Percentiles rank a stretch among this genome's conserved stretches.
Conservation (phyloP, 2,888 invertebrate species). For the Orthosia cruda region DNA sequence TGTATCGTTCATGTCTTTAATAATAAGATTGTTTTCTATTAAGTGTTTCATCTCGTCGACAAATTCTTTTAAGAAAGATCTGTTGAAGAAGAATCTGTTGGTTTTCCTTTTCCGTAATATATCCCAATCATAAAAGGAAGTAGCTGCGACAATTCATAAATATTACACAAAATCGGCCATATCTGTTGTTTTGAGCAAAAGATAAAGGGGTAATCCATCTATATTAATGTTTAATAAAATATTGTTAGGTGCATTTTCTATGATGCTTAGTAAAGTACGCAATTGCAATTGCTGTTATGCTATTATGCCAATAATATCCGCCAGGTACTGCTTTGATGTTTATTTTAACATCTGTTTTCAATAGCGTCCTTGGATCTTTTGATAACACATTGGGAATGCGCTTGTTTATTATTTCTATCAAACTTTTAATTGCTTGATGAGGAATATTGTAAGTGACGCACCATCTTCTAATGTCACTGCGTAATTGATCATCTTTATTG, state of each 20-base stretch:
- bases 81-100: background rate
- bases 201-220: background rate
- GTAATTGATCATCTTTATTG: slow-evolving; percentile 8
- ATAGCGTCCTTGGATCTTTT: slow-evolving; percentile 1
- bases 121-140: too few relatives aligned
- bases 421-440: slow-evolving; percentile 9
- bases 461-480: slow-evolving; percentile 9
- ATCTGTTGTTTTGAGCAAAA: background rate
- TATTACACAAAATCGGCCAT: background rate
- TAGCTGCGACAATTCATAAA: background rate
- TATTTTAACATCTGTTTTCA: slow-evolving; percentile 6
- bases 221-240: background rate
- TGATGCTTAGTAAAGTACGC: too few relatives aligned
- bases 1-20: too few relatives aligned
- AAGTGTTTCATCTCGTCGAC: background rate
- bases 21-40: too few relatives aligned
- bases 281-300: too few relatives aligned
- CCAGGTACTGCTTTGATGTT: slow-evolving; percentile 3
- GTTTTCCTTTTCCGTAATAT: too few relatives aligned
- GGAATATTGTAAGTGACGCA: slow-evolving; percentile 2
- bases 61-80: background rate
- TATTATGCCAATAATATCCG: slow-evolving; percentile 1
- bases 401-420: slow-evolving; percentile 12
- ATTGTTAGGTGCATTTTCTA: too few relatives aligned
- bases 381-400: slow-evolving; percentile 11